phyloP scores from a whole-genome alignment of 2,888 invertebrate genomes.

The Parnassius glacialis region DNA sequence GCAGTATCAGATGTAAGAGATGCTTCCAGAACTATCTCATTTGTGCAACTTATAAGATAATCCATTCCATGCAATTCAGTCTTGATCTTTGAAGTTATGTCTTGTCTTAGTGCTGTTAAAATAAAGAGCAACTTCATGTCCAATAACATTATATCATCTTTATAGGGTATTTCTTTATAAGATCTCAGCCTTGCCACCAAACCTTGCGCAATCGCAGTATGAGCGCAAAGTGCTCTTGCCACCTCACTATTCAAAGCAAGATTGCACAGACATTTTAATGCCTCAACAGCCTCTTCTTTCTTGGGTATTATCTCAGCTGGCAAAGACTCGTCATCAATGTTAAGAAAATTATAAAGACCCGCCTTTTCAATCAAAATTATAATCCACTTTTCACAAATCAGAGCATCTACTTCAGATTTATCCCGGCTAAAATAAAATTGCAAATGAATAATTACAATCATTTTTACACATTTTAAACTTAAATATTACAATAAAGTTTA shows the following conservation, averaged over 20 bases:
- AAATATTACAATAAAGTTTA: no score
- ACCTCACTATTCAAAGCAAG: conserved; percentile 87
- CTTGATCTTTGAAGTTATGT: conserved; percentile 84
- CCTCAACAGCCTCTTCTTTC: conserved; percentile 85
- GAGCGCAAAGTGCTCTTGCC: conserved; percentile 64
- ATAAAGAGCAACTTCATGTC: conserved; percentile 94
- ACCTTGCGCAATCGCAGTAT: conserved; percentile 85
- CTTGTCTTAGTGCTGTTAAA: conserved; percentile 89
- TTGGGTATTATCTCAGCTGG: conserved; percentile 58
- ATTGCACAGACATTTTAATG: conserved; percentile 94
- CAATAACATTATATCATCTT: conserved; percentile 89
- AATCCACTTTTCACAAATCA: conserved; percentile 85
- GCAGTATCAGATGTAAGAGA: conserved; percentile 42
- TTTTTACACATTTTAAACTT: no score
- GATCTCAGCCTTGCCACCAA: conserved; percentile 86
- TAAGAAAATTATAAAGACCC: conserved; percentile 76
- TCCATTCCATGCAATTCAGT: conserved; percentile 85
- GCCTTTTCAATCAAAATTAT: conserved; percentile 85
- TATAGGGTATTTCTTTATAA: conserved; percentile 83
- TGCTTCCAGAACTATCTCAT: conserved; percentile 80
- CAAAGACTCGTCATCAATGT: conserved; percentile 54
- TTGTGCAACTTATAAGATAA: conserved; percentile 84
- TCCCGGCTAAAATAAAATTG: conserved; percentile 83
- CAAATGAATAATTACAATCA: no score
- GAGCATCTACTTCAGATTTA: conserved; percentile 84